Evolutionary conservation across 2,797 vertebrate species (phyloP), one percentile per base, ranked within the genome.

Genomic region (Hipposideros larvatus): DNA sequence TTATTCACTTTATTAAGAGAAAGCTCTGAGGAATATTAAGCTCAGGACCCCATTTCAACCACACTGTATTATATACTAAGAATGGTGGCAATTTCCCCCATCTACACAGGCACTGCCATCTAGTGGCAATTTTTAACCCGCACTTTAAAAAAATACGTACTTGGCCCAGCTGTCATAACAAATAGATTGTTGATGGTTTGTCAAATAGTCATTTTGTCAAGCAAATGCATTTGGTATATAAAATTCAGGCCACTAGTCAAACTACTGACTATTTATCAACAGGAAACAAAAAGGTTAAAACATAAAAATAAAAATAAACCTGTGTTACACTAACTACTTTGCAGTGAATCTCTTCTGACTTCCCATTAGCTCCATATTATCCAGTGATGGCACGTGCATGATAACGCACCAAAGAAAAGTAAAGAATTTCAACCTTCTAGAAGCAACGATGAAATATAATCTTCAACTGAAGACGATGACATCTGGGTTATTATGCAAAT

Each of bases 41-140:
- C 51, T 53, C 41, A 90, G 26, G 11, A 73, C n/a, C 63, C 59
- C n/a, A 86, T 31, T 73, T 87, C 19, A 51, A 22, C 21, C 46
- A 85, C 19, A n/a, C 21, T 18, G 21, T 21, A 31, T 11, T 19
- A 55, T 22, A 0, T 46, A 55, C 34, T 3, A 57, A 66, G 24
- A 63, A 16, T 0, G 24, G 34, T 61, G 41, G 43, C 2, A 3
- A 51, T 7, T 73, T 13, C 31, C 31, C 46, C 86, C 75, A 57
- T 51, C 43, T 15, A 34, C 55, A 68, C 18, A 73, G 66, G 26
- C 73, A 86, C 73, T 87, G 95, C 97, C 97, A 96, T 79, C 97
- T 96, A 94, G 97, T 92, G 97, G 95, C 70, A 75, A 11, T 0
- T 66, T 74, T 59, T 46, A 18, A 71, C 65, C 41, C 51, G 7